These are phyloP conservation scores for Coremacera marginata DNA, from an alignment of 2,888 invertebrate species.

Conservation along the genomic window DNA sequence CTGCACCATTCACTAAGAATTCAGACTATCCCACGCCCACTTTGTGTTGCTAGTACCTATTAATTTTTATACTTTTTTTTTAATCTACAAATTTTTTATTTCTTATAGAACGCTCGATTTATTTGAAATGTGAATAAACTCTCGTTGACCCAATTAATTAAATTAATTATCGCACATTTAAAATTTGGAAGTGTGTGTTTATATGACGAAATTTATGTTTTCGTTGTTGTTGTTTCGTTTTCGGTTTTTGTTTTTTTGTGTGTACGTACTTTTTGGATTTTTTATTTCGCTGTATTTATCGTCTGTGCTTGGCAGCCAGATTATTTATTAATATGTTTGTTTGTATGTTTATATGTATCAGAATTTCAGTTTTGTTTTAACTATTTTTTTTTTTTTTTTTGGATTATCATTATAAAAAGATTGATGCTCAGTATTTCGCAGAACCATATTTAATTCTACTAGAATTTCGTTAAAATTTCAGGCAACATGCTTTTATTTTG, in stretches of 20 bases:
- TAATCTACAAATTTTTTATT: too few species aligned
- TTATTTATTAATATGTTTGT: slow-evolving; percentile 2
- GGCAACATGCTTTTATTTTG: too few species aligned
- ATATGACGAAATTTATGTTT: slow-evolving; percentile 14
- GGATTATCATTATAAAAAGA: not conserved
- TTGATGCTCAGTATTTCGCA: not conserved
- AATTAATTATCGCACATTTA: slow-evolving; percentile 18
- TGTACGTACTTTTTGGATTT: too few species aligned
- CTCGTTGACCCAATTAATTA: slow-evolving; percentile 16
- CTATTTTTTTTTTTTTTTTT: not conserved
- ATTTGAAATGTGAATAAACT: slow-evolving; percentile 23
- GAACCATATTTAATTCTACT: not conserved
- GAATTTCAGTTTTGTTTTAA: not conserved
- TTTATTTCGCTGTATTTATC: slow-evolving; percentile 7
- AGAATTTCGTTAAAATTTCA: not conserved
- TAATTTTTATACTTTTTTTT: too few species aligned
- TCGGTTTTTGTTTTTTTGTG: not conserved
- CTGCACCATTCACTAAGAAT: too few species aligned
- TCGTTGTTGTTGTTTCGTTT: not conserved
- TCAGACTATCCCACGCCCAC: too few species aligned
- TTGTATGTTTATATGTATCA: not conserved
- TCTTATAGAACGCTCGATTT: too few species aligned
- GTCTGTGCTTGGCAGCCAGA: not conserved
- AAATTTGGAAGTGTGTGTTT: not conserved
- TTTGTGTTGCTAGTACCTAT: too few species aligned